Evolutionary conservation across 2,888 invertebrate genomes (phyloP), one percentile per base, ranked within the genome.

Genomic region (Laothoe populi): DNA sequence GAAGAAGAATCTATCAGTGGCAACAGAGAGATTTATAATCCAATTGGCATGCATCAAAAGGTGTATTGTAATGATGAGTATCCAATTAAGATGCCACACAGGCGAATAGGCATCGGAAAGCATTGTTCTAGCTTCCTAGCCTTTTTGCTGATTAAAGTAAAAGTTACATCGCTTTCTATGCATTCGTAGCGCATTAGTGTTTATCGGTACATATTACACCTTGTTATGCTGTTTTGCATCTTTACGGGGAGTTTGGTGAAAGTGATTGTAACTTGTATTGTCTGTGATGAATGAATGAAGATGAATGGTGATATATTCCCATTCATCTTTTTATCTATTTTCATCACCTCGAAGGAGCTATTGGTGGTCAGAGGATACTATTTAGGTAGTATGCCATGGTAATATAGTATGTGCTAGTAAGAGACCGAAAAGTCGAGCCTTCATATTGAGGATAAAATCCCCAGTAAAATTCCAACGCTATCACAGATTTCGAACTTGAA

Each of bases 141-240:
- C 26, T 53, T 53, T 53, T 53, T 35, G 31, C 31, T 19, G 53
- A 53, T 53, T 53, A 53, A 35, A 53, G 53, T 53, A 53, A 53
- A 35, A 53, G 53, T 19, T 31, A 53, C 31, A 35, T 31, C 7
- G 31, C 53, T 53, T 53, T 53, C 53, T 53, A 53, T 53, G 53
- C 35, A 53, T 53, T 53, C 35, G 31, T 53, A 53, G 4, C 53
- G 19, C 35, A 19, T 53, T 53, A 19, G 35, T 46, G 23, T 31
- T 31, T 26, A 48, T 48, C 48, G 49, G 35, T 19, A 35, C 26
- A 31, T 23, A 35, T 35, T 26, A 16, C 16, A 19, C 46, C 21
- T 35, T 31, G 19, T 35, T 31, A 31, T 10, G 26, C 16, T 35
- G 53, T 19, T 53, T 31, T 16, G 10, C 31, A 31, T 31, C 4